These are phyloP conservation scores for Cyphomyrus discorhynchus DNA, from an alignment of 2,113 vertebrate species.

Conservation along the genomic window DNA sequence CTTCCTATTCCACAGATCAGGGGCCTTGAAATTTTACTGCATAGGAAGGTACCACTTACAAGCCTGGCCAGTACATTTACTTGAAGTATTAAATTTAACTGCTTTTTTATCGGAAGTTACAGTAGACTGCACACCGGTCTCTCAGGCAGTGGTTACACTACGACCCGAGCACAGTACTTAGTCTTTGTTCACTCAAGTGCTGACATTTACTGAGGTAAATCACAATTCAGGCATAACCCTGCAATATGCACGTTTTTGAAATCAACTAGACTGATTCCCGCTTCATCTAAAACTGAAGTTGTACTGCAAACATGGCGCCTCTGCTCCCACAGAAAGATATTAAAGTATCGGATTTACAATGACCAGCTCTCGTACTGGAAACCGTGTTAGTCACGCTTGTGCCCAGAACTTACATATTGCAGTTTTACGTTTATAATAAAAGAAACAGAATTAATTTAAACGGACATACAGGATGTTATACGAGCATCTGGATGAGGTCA, in stretches of 20 bases:
- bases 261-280: background rate
- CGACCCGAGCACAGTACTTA: background rate
- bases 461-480: background rate
- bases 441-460: background rate
- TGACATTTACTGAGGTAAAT: background rate
- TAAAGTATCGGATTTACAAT: background rate
- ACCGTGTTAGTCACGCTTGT: background rate
- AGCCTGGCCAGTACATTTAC: background rate
- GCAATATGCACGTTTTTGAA: background rate
- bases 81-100: background rate
- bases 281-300: background rate
- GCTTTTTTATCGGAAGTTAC: background rate
- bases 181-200: background rate
- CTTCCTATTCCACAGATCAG: constrained; percentile 92
- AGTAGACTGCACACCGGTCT: background rate
- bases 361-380: background rate
- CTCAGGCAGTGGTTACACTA: background rate
- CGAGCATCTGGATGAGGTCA: background rate
- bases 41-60: background rate
- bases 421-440: background rate
- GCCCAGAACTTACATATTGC: background rate
- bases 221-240: background rate
- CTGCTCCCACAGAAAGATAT: background rate
- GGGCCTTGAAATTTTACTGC: constrained; percentile 95
- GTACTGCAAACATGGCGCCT: background rate